Evolutionary conservation across 2,888 invertebrate species (phyloP), one percentile per base, ranked within the genome.

Genomic region (Gisinianus flammeolus): DNA sequence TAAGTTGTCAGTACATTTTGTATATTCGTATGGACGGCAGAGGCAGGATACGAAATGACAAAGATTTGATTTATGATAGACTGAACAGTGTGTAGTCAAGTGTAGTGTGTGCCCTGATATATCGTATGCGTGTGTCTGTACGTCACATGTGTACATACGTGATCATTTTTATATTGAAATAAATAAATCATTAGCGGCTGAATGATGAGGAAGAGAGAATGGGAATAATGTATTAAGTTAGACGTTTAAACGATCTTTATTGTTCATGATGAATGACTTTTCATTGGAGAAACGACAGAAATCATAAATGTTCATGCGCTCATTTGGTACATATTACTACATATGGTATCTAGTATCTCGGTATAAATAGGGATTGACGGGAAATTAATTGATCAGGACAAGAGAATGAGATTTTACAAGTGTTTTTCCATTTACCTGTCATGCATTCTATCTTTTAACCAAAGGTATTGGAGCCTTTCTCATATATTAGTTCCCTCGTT

Each of bases 1-100:
- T 62, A 62, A 62, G 62, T 62, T 26, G 26, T 62, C 62, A 62
- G 26, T 35, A 35, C 12, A 35, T 12, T 35, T 35, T 35, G 35
- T 35, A 35, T 35, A 19, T 12, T 44, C 44, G 44, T 44, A 44
- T 2, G 8, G 44, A 44, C n/a, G n/a, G 24, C 22, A 58, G 58
- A 58, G 58, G 62, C 62, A 62, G 62, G 62, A 62, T 62, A 62
- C 26, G 26, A 62, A 62, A 26, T 62, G 62, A 62, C 62, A 62
- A 4, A 62, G 62, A 28, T 62, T 62, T 62, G 62, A 62, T 62
- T 62, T 62, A 58, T 58, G n/a, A 62, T 62, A 10, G 62, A 26
- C 12, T 44, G 19, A 44, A 44, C 44, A 19, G 44, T 16, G 44
- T 2, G 8, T 12, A 44, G 44, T 12, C 16, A 44, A 16, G 12